Percentiles rank a stretch among this genome's conserved stretches.
Conservation (phyloP, 1,140 invertebrate species). For the Venturia canescens region DNA sequence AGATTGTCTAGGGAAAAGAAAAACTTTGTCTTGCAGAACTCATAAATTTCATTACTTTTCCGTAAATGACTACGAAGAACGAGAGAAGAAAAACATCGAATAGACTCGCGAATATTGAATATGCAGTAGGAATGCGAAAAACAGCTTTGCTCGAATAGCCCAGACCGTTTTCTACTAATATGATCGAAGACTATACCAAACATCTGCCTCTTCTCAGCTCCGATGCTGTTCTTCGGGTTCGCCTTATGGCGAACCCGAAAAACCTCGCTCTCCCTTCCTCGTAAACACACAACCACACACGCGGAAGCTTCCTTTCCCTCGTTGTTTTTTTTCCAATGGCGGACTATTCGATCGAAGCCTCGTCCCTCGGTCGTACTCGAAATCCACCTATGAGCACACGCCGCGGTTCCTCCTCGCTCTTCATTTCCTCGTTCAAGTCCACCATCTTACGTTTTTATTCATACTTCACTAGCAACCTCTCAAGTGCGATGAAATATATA, state of each 20-base stretch:
- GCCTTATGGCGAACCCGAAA: slow-evolving; percentile 67
- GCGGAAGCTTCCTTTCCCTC: slow-evolving; percentile 12
- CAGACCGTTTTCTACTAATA: slow-evolving; percentile 29
- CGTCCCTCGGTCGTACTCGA: slow-evolving; percentile 43
- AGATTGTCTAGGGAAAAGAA: too few relatives aligned
- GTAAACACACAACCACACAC: slow-evolving; percentile 10
- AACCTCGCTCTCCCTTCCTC: slow-evolving; percentile 61
- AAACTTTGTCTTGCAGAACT: too few relatives aligned
- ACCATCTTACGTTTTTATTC: slow-evolving; percentile 37
- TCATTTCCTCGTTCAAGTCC: slow-evolving; percentile 32
- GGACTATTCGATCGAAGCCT: slow-evolving; percentile 63
- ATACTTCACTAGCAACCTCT: slow-evolving; percentile 9
- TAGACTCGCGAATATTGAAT: background rate
- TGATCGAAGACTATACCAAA: slow-evolving; percentile 54
- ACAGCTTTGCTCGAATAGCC: slow-evolving; percentile 14
- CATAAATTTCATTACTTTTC: too few relatives aligned
- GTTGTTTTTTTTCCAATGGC: slow-evolving; percentile 55
- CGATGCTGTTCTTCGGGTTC: slow-evolving; percentile 46
- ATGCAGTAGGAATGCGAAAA: slow-evolving; percentile 26
- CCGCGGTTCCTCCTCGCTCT: slow-evolving; percentile 28
- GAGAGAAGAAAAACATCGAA: background rate
- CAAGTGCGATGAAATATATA: background rate
- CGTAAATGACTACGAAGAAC: background rate
- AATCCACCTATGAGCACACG: slow-evolving; percentile 38
- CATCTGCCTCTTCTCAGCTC: slow-evolving; percentile 56